Evolutionary conservation across 2,113 vertebrate genomes (phyloP).

Genomic region (Melierax canorus): DNA sequence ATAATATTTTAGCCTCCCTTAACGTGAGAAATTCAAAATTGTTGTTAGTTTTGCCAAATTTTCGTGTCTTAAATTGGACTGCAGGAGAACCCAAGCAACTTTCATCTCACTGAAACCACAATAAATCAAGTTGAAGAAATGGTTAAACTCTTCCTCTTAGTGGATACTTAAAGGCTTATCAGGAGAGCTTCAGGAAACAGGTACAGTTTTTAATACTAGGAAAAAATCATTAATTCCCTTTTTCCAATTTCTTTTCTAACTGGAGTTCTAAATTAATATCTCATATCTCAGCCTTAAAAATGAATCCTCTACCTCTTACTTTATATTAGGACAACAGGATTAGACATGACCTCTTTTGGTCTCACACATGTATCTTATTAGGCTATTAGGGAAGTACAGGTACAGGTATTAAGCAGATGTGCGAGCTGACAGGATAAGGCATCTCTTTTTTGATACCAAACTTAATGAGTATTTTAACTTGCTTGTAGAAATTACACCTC

Average conservation of each 20-base stretch:
- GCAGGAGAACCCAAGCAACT: not conserved
- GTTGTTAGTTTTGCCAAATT: not conserved
- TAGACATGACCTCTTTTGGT: not conserved
- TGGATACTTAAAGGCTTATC: not conserved
- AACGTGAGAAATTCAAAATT: not conserved
- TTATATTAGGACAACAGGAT: not conserved
- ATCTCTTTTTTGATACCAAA: not conserved
- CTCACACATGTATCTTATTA: not conserved
- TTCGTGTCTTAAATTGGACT: not conserved
- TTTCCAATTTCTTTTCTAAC: not conserved
- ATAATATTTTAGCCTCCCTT: not conserved
- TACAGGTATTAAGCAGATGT: not conserved
- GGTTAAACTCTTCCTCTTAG: not conserved
- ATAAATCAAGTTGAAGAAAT: not conserved
- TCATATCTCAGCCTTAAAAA: not conserved
- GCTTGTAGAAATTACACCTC: not conserved
- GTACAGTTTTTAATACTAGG: not conserved
- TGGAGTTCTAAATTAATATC: not conserved
- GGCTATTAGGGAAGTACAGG: not conserved
- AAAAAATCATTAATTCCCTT: not conserved
- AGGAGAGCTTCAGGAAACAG: not conserved
- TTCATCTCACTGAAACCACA: not conserved
- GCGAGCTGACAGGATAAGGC: not conserved
- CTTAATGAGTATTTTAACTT: not conserved
- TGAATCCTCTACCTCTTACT: not conserved